A percentile compares a stretch with the other conserved stretches of the same genome.
phyloP scores from a whole-genome alignment of 2,888 invertebrate genomes.

The Nomada flava region DNA sequence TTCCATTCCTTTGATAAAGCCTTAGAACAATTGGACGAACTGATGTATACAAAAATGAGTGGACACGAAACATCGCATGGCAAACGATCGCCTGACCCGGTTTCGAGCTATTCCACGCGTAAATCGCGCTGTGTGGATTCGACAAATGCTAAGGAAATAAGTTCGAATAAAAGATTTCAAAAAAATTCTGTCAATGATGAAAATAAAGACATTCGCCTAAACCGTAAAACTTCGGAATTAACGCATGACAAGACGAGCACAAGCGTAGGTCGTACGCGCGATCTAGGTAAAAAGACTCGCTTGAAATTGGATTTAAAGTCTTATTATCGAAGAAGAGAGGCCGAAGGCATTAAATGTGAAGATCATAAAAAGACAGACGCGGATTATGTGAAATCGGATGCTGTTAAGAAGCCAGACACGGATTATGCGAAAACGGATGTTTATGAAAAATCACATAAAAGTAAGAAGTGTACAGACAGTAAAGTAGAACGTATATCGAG shows the following conservation, averaged over 20 bases:
- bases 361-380: neutral
- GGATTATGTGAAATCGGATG: neutral
- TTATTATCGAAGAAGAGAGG: neutral
- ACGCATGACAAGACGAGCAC: neutral
- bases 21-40: constrained; percentile 13
- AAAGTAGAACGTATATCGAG: neutral
- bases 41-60: neutral
- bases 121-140: neutral
- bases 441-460: neutral
- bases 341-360: neutral
- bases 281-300: neutral
- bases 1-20: constrained; percentile 35
- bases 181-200: neutral
- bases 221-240: neutral
- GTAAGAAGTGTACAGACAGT: neutral
- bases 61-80: neutral
- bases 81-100: neutral
- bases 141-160: neutral
- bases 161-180: neutral
- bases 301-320: constrained; percentile 17
- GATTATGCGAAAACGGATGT: neutral
- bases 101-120: neutral
- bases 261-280: neutral
- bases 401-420: neutral
- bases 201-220: neutral